Percentiles rank a stretch among this genome's conserved stretches.
phyloP scores from a whole-genome alignment of 1,140 invertebrate genomes.

The Pachyrhynchus sulphureomaculatus region DNA sequence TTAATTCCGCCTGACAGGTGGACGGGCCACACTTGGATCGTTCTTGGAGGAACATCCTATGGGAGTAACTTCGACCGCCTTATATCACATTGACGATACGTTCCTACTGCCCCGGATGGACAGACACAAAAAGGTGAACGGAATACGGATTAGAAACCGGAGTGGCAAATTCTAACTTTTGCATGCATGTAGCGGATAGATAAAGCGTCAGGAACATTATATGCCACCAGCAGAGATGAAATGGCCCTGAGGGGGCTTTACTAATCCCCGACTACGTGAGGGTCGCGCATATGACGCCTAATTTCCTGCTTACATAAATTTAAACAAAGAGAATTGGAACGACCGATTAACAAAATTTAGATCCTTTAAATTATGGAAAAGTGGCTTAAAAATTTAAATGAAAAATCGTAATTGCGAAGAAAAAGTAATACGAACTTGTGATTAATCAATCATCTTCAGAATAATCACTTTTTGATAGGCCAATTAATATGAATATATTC shows the following conservation, averaged over 20 bases:
- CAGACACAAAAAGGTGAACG: constrained; percentile 27
- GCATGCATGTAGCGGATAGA: constrained; percentile 40
- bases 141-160: constrained; percentile 38
- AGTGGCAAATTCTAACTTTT: constrained; percentile 30
- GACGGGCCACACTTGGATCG: constrained; percentile 36
- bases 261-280: constrained; percentile 39
- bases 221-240: constrained; percentile 30
- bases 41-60: constrained; percentile 42
- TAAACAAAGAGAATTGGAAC: background rate
- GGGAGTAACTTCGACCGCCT: constrained; percentile 43
- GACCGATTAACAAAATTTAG: too few relatives aligned
- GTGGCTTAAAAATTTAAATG: too few relatives aligned
- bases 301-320: constrained; percentile 34
- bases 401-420: too few relatives aligned
- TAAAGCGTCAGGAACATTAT: constrained; percentile 39
- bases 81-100: constrained; percentile 42
- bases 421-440: too few relatives aligned
- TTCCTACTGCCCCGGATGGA: constrained; percentile 27
- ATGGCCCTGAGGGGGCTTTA: constrained; percentile 28
- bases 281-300: constrained; percentile 31
- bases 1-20: constrained; percentile 50
- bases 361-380: background rate
- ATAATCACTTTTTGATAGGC: too few relatives aligned
- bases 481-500: too few relatives aligned
- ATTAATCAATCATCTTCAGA: too few relatives aligned